Evolutionary conservation across 2,888 invertebrate genomes (phyloP).

Genomic region (Ligdia adustata): DNA sequence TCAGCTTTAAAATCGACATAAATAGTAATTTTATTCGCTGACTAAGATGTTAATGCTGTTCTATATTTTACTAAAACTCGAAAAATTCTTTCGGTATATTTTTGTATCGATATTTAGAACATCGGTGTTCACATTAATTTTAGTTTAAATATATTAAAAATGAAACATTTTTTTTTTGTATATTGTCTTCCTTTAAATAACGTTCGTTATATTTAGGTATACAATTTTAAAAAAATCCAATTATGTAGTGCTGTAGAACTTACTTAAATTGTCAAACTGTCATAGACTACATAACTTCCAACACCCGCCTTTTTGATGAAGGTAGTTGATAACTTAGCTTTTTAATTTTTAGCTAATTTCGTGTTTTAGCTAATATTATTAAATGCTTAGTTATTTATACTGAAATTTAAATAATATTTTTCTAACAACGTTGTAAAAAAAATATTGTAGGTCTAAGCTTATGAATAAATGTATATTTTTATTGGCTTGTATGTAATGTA

Average conservation of each 20-base stretch:
- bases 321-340: no score
- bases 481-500: conserved; percentile 17
- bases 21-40: conserved; percentile 12
- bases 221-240: no score
- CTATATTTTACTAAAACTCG: conserved; percentile 10
- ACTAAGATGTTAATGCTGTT: conserved; percentile 28
- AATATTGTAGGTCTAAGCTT: not conserved
- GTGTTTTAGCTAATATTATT: no score
- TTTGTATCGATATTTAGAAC: conserved; percentile 27
- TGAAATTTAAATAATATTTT: no score
- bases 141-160: conserved; percentile 1
- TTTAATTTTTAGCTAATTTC: no score
- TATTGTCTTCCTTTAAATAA: conserved; percentile 6
- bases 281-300: no score
- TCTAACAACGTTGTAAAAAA: conserved; percentile 2
- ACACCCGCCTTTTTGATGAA: no score
- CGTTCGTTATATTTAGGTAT: no score
- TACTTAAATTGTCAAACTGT: no score
- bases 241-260: no score
- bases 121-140: conserved; percentile 1
- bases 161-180: no score
- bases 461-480: conserved; percentile 9
- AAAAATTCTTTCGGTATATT: conserved; percentile 37
- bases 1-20: conserved; percentile 30
- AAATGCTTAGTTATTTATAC: no score